Percentiles rank a stretch among this genome's conserved stretches.
phyloP scores from a whole-genome alignment of 2,888 invertebrate genomes.

The Melieria picta region DNA sequence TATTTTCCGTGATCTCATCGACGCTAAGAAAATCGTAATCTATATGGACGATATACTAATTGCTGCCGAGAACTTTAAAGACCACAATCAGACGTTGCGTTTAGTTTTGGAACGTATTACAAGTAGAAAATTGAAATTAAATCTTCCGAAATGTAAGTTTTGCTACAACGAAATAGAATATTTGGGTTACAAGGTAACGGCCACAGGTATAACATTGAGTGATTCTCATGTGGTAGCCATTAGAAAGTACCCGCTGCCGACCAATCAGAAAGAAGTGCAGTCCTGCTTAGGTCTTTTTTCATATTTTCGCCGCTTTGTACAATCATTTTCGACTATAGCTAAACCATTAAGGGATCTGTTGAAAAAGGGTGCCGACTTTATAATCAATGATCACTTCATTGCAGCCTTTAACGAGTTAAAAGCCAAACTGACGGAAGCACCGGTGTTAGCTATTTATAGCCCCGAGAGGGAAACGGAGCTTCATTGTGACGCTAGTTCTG shows the following conservation, averaged over 20 bases:
- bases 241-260: constrained; percentile 9
- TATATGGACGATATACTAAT: too few species aligned
- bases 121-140: too few species aligned
- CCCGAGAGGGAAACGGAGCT: constrained; percentile 47
- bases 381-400: background rate
- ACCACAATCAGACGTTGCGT: too few species aligned
- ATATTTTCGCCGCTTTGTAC: constrained; percentile 22
- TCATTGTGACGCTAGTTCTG: constrained; percentile 52
- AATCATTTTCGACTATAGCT: constrained; percentile 16
- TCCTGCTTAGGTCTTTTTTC: constrained; percentile 3
- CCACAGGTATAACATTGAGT: too few species aligned
- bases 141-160: too few species aligned
- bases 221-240: background rate
- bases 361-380: background rate
- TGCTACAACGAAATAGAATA: too few species aligned
- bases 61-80: too few species aligned
- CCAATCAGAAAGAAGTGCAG: constrained; percentile 7
- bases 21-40: too few species aligned
- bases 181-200: too few species aligned
- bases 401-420: background rate
- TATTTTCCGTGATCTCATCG: too few species aligned
- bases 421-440: constrained; percentile 28
- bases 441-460: constrained; percentile 44
- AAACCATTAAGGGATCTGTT: constrained; percentile 1
- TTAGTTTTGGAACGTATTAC: too few species aligned